These are phyloP conservation scores for Pogonocichla stellata DNA, from an alignment of 2,113 vertebrate species.

Conservation along the genomic window DNA sequence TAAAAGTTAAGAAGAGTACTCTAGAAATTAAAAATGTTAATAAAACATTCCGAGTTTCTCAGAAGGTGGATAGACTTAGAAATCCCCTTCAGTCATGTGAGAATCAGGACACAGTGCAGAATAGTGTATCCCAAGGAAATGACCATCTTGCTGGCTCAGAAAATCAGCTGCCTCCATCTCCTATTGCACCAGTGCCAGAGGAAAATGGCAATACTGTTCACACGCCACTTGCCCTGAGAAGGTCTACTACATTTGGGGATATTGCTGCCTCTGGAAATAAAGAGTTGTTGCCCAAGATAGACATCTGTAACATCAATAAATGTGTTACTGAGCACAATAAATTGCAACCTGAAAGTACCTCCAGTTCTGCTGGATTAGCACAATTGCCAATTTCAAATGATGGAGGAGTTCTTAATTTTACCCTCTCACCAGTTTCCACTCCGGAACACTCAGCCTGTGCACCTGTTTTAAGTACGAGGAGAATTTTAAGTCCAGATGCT, in stretches of 20 bases:
- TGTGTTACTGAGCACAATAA: background rate
- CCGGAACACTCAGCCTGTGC: constrained; percentile 63
- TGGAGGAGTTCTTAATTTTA: constrained; percentile 58
- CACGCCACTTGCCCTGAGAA: constrained; percentile 49
- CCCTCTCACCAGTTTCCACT: constrained; percentile 63
- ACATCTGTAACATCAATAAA: background rate
- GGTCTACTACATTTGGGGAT: constrained; percentile 47
- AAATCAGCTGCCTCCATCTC: constrained; percentile 60
- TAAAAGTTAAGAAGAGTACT: constrained; percentile 47
- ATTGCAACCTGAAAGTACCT: background rate
- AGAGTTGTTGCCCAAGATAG: constrained; percentile 32
- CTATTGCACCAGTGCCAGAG: constrained; percentile 30
- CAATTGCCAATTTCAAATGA: constrained; percentile 21
- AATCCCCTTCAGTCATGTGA: constrained; percentile 85
- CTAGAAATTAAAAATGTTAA: constrained; percentile 73
- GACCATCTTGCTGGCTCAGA: constrained; percentile 14
- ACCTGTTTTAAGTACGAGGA: constrained; percentile 34
- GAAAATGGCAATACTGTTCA: background rate
- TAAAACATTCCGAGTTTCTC: constrained; percentile 82
- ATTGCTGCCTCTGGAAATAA: constrained; percentile 20
- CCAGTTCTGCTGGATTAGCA: background rate
- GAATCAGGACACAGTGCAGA: constrained; percentile 33
- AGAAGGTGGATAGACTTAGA: constrained; percentile 67
- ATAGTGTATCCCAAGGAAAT: background rate
- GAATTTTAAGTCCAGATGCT: constrained; percentile 78